Base-by-base conservation (phyloP, 2,113 vertebrate species). In the Gavialis gangeticus region DNA sequence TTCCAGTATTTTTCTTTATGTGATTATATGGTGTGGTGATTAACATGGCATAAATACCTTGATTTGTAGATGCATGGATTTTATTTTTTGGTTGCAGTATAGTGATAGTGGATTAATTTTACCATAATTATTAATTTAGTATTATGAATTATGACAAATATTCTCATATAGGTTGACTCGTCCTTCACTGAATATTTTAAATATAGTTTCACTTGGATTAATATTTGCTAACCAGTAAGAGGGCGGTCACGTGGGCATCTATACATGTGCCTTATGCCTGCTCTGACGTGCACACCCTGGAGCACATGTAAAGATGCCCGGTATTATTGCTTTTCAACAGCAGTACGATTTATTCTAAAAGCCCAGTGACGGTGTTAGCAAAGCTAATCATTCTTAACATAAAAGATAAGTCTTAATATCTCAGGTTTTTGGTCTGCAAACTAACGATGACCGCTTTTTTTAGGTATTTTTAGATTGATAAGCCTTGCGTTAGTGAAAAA, bases 381-480 rank as follows among this genome's bases (percentile, higher is more conserved):
- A 28, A 16, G 66, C n/a, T 7, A 66, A n/a, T 28, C 63, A 30
- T 69, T 69, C n/a, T 34, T 46, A 24, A 79, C 46, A 30, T 77
- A 83, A 91, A 76, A 79, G 24, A 5, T 21, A 37, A 27, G 10
- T 76, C 83, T 30, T 64, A 75, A 12, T 67, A 64, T 69, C 83
- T 85, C 34, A 5, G 3, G 15, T 89, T 15, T 57, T 67, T 34
- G 87, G 75, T 82, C 91, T 92, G 64, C 69, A 75, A n/a, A 84
- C 60, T 54, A 80, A 91, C 94, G 82, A 75, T 81, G 84, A 4
- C 89, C 62, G 76, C 64, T 92, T 93, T 64, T 13, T 64, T 88
- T 87, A 89, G 89, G n/a, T 55, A 55, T 55, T 94, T 92, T 93
- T 94, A 62, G 90, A 46, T 81, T 83, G 85, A 10, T 12, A 37